Conservation (phyloP, 2,113 vertebrate species). For the Notarius lentiginosus region DNA sequence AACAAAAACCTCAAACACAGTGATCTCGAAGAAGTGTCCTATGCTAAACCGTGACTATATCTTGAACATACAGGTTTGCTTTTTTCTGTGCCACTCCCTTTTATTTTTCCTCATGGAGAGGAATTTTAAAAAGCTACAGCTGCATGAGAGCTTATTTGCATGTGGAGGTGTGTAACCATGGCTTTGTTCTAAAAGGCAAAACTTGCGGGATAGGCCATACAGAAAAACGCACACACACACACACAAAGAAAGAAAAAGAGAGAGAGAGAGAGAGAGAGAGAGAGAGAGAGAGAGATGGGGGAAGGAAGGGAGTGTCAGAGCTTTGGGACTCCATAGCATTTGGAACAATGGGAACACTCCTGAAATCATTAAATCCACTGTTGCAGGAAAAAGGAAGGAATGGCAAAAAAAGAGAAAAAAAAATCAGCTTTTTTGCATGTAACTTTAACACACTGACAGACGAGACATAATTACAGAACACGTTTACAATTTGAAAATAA, state of each 20-base stretch:
- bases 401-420: constrained; percentile 21
- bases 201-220: constrained; percentile 6
- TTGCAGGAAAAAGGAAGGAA: constrained; percentile 60
- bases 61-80: background rate
- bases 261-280: constrained; percentile 19
- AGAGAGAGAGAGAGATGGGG: constrained; percentile 37
- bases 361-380: constrained; percentile 55
- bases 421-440: constrained; percentile 40
- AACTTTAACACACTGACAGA: background rate
- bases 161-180: constrained; percentile 23
- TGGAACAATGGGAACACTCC: constrained; percentile 70
- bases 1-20: background rate
- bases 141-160: constrained; percentile 6
- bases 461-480: background rate
- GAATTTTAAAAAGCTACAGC: constrained; percentile 12
- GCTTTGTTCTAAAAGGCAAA: constrained; percentile 38
- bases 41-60: background rate
- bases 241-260: background rate
- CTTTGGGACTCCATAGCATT: constrained; percentile 52
- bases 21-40: background rate
- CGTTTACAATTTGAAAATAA: background rate
- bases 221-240: background rate
- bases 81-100: background rate
- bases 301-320: constrained; percentile 73
- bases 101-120: background rate